Percentiles rank a stretch among this genome's conserved stretches.
Conservation (phyloP, 2,113 vertebrate genomes). For the Ptyas mucosa region DNA sequence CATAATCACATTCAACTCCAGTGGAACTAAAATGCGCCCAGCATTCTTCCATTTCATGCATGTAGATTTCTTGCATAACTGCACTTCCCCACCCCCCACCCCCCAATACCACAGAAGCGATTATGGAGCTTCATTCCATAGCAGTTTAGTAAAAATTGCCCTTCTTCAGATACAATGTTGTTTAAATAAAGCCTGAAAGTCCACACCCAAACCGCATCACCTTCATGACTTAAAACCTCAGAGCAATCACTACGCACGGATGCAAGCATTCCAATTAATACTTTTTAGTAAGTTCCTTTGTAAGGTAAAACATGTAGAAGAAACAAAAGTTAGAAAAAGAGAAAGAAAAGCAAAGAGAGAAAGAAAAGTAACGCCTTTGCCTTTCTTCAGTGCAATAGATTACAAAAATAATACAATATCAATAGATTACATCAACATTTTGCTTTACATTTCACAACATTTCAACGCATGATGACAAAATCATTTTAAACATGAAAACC, state of each 20-base stretch:
- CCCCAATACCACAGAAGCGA: slow-evolving; percentile 42
- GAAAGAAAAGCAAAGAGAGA: neutral
- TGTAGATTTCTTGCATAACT: neutral
- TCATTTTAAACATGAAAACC: neutral
- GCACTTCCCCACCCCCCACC: neutral
- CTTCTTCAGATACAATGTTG: slow-evolving; percentile 43
- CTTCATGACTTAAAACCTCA: slow-evolving; percentile 2
- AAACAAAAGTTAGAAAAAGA: neutral
- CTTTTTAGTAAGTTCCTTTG: neutral
- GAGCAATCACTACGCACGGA: neutral
- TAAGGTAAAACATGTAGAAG: neutral
- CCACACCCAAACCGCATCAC: slow-evolving; percentile 17
- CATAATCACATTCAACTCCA: slow-evolving; percentile 10
- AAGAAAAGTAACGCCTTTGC: neutral
- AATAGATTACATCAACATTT: neutral
- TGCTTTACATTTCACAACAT: neutral
- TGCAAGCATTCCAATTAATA: slow-evolving; percentile 21
- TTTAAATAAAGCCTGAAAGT: neutral
- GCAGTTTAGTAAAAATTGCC: slow-evolving; percentile 35
- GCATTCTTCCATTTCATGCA: slow-evolving; percentile 35
- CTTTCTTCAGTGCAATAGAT: neutral
- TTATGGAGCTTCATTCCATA: slow-evolving; percentile 45
- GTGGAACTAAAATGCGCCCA: neutral
- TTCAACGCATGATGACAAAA: neutral
- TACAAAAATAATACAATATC: neutral